Evolutionary conservation across 2,797 vertebrate genomes (phyloP).

Genomic region (Hafferia zeledoni): DNA sequence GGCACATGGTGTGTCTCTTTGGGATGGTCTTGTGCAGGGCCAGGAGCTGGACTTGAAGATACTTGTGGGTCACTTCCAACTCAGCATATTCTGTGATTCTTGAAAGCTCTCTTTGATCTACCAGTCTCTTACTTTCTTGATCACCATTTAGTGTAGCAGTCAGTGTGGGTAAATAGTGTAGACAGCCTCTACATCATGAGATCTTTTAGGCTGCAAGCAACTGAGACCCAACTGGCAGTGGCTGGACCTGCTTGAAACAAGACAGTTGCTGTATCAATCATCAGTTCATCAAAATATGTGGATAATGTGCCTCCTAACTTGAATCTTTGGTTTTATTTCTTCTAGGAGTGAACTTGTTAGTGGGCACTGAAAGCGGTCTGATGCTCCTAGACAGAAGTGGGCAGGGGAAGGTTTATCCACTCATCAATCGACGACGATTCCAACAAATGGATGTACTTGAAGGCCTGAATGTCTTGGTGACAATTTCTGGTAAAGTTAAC

Average conservation of each 20-base stretch:
- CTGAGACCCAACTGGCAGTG: background rate
- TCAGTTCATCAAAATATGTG: background rate
- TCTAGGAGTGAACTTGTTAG: constrained; percentile 92
- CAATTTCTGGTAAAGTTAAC: constrained; percentile 89
- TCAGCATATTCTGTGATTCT: background rate
- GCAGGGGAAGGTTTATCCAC: constrained; percentile 96
- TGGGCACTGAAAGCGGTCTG: constrained; percentile 96
- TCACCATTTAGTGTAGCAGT: background rate
- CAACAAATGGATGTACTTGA: constrained; percentile 99
- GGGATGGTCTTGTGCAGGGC: background rate
- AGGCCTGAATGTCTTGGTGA: constrained; percentile 96
- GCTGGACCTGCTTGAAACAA: background rate
- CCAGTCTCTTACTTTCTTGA: background rate
- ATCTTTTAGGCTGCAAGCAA: background rate
- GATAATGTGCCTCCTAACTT: constrained; percentile 7
- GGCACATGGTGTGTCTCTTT: background rate
- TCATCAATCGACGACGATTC: constrained; percentile 93
- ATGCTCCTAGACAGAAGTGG: constrained; percentile 98
- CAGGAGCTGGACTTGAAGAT: background rate
- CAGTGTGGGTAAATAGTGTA: background rate
- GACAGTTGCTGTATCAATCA: background rate
- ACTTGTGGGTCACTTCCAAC: background rate
- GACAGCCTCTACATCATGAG: background rate
- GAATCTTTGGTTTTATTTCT: constrained; percentile 6
- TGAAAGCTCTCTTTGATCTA: background rate